Evolutionary conservation across 1,140 invertebrate species (phyloP), one percentile per base, ranked within the genome.

Genomic region (Drosophila setifemur): DNA sequence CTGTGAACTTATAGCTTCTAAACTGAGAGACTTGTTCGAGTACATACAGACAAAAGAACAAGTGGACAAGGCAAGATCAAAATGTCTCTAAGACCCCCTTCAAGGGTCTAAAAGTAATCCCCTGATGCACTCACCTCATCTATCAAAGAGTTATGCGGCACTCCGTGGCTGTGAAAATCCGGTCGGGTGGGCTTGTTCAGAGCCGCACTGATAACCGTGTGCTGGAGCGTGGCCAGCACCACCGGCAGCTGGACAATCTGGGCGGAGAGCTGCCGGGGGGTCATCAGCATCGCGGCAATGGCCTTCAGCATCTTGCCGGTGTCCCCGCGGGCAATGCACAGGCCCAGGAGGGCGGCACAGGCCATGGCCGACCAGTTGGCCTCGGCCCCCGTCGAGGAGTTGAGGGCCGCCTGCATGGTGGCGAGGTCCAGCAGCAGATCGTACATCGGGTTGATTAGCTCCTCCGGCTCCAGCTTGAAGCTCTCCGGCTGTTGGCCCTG

Each of bases 291-390:
- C 21, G 96, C 95, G 11, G 96, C 94, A 23, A 97, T 94, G 9
- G 98, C 96, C 85, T 94, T 94, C 0, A 99, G 92, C 72, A 97
- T 94, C 88, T 97, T 96, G 23, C 97, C 96, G n/a, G 97, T 97
- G 87, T 98, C 96, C 1, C 97, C 97, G 52, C 96, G 92, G 1
- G 97, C 97, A n/a, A 98, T 95, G 19, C 97, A 96, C 37, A 99
- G 92, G 55, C 96, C 96, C 21, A 99, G 92, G 1, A 99, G 92
- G 85, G 97, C 97, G 2, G 97, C 95, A 91, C 96, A 97, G 33
- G 97, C 96, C 48, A 98, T 93, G 18, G 96, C 95, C 26, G 96
- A 96, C 64, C 97, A 92, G 58, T 93, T 93, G 73, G 93, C 93
- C 11, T 94, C 94, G 12, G 76, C 90, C 35, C 85, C 82, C 91